Evolutionary conservation across 1,140 invertebrate species (phyloP), one percentile per base, ranked within the genome.

Genomic region (Asbolus verrucosus): DNA sequence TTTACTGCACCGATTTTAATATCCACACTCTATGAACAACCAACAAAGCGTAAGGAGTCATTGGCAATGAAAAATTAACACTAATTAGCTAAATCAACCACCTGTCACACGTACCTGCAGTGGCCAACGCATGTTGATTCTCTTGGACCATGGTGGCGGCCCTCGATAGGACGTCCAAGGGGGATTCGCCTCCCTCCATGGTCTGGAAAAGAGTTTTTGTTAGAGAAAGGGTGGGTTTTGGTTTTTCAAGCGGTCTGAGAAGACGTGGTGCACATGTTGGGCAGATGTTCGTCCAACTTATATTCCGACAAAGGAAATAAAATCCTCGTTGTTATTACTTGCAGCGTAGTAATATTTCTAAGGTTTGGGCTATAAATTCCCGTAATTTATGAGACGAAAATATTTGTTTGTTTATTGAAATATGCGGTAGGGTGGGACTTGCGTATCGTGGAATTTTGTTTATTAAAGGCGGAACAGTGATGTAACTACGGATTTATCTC

Each of bases 71-170:
- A 27, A 13, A 27, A 54, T 54, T 21, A 9, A 50, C 9, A 18
- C 43, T 24, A 54, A 46, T 46, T 46, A 18, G 41, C 39, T 15
- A 18, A 46, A 18, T 27, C 8, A 11, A 16, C 21, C 19, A 54
- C 46, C 46, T 54, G 46, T 21, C 43, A n/a, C 33, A 82, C 81
- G 80, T 71, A 84, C 83, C 83, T 59, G 24, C 5, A 4, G 16
- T n/a, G 18, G 71, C 79, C 82, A 46, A 80, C 73, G 83, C 78
- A 67, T 73, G 77, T 73, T 73, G 78, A 31, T 85, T 86, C 76
- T 92, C 90, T 82, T 92, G 91, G 73, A 95, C 89, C 92, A 96
- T 94, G n/a, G 92, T 94, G 16, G 94, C 94, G 65, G 93, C 94
- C 79, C 93, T 87, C 54, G 93, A 94, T 71, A 96, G 85, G 74